Conservation (phyloP, 2,888 invertebrate genomes). For the Philonicus albiceps region DNA sequence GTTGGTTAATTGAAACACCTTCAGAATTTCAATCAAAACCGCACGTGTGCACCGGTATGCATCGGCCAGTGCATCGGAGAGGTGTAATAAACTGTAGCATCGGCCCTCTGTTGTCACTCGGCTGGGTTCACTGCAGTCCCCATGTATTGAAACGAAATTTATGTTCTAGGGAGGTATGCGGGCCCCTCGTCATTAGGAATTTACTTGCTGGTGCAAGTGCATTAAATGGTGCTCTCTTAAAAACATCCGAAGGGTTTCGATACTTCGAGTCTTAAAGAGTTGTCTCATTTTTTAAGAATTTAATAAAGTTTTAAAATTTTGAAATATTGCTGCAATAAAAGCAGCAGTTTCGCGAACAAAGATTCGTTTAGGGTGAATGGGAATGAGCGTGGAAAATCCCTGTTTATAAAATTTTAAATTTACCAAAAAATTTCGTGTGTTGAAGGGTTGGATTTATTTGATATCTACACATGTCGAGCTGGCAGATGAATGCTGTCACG, state of each 20-base stretch:
- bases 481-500: slow-evolving; percentile 24
- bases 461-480: slow-evolving; percentile 27
- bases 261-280: background rate
- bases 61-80: background rate
- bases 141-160: slow-evolving; percentile 19
- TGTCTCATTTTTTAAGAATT: background rate
- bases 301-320: slow-evolving; percentile 43
- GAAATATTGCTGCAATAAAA: slow-evolving; percentile 46
- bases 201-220: slow-evolving; percentile 29
- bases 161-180: background rate
- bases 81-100: slow-evolving; percentile 4
- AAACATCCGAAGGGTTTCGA: background rate
- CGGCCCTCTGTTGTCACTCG: background rate
- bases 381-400: background rate
- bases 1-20: slow-evolving; percentile 43
- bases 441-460: slow-evolving; percentile 34
- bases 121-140: background rate
- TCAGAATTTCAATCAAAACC: slow-evolving; percentile 44
- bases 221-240: slow-evolving; percentile 17
- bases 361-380: background rate
- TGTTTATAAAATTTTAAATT: slow-evolving; percentile 32
- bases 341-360: background rate
- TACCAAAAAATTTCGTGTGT: background rate
- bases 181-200: background rate
- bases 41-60: background rate